Percentiles rank a stretch among this genome's conserved stretches.
phyloP scores from a whole-genome alignment of 2,888 invertebrate species.

The Trissolcus brochymenae region DNA sequence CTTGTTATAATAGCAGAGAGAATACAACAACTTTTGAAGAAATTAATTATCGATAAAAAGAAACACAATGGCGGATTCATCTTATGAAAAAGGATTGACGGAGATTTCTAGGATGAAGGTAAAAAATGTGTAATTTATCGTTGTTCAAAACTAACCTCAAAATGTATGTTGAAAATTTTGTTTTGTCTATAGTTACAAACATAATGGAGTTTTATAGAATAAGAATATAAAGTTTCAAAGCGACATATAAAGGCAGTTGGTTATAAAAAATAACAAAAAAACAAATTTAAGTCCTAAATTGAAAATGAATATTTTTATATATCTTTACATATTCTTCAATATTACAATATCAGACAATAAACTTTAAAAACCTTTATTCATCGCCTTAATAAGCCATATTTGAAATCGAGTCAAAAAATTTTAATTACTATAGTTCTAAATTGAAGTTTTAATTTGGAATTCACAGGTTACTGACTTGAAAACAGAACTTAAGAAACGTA shows the following conservation, averaged over 20 bases:
- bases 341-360: too few species aligned
- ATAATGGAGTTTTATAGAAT: not conserved
- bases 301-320: too few species aligned
- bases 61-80: slow-evolving; percentile 72
- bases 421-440: not conserved
- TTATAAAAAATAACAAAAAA: too few species aligned
- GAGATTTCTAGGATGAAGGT: slow-evolving; percentile 75
- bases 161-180: slow-evolving; percentile 8
- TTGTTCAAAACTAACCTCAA: slow-evolving; percentile 57
- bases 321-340: too few species aligned
- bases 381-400: too few species aligned
- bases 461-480: slow-evolving; percentile 89
- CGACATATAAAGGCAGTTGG: too few species aligned
- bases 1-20: too few species aligned
- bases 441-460: not conserved
- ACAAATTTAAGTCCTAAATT: too few species aligned
- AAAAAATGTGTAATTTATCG: slow-evolving; percentile 21
- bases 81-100: slow-evolving; percentile 72
- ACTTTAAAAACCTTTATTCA: too few species aligned
- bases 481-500: slow-evolving; percentile 87
- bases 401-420: not conserved
- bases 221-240: not conserved
- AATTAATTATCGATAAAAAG: not conserved
- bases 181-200: not conserved
- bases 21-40: not conserved